Base-by-base conservation (phyloP, 1,140 invertebrate species). In the Xylocopa sonorina region DNA sequence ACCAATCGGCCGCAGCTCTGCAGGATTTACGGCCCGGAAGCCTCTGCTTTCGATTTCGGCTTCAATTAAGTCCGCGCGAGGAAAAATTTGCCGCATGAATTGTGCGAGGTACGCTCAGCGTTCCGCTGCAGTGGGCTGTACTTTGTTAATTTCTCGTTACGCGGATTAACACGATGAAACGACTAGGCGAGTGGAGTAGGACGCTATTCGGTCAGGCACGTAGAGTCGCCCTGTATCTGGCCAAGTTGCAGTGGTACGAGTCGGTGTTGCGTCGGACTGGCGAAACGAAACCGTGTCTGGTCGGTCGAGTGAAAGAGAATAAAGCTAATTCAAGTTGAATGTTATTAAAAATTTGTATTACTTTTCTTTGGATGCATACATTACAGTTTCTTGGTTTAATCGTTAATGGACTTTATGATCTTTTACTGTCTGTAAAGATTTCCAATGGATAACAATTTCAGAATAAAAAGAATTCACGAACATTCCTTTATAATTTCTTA, bases 21-120 rank as follows among this genome's bases (percentile, higher is more conserved):
- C 32, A n/a, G 29, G 27, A 60, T 77, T 69, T 60, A 69, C 24
- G 21, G 9, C 14, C 4, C 12, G 21, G 46, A 24, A n/a, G 27
- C 34, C 14, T 34, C 21, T 9, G 18, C 29, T 24, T 66, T 60
- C 34, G n/a, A 24, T 51, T 66, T 38, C 2, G 21, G 18, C 29
- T 67, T 66, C 38, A 64, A 43, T 66, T 67, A 76, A 76, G 48
- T 29, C 12, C 18, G 32, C 43, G 27, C 29, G 43, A 60, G 34
- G 55, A 60, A 72, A 60, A 48, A 72, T 32, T 21, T 32, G n/a
- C 27, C 55, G 21, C 12, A 29, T 18, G 55, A 29, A 16, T 18
- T n/a, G n/a, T n/a, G n/a, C n/a, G n/a, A n/a, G n/a, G n/a, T n/a
- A n/a, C n/a, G n/a, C n/a, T n/a, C n/a, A n/a, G n/a, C n/a, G n/a